Base-by-base conservation (phyloP, 1,140 invertebrate genomes). In the Sitobion miscanthi region DNA sequence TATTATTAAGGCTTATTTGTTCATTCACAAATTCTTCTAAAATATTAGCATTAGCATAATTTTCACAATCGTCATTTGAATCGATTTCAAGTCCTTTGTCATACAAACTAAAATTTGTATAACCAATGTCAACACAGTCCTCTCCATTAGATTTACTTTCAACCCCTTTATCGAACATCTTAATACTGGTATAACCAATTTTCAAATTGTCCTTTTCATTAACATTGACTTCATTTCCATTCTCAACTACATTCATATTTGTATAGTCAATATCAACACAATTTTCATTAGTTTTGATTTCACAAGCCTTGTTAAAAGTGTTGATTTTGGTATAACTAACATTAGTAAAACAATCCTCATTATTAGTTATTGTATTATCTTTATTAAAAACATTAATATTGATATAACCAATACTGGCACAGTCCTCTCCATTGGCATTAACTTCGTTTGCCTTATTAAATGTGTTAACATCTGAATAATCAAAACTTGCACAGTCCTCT, bases 21-120 rank as follows among this genome's bases (percentile, higher is more conserved):
- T 93, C 82, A 54, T 93, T 93, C 6, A 93, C 91, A 93, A 93
- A 93, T 93, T 93, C 91, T 45, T 86, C 91, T 57, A 93, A 93
- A 45, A 93, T 62, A 45, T 93, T 86, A 54, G 91, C 82, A 57
- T 93, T 93, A 45, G 77, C 49, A 86, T 93, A 93, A 14, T 93
- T 93, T 86, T 52, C 35, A 93, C 91, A 93, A 57, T 57, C 49
- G 20, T 86, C 91, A 93, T 85, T 93, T 21, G 52, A 85, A 52
- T 57, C 49, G 11, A 92, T 47, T 52, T 92, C 77, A 38, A 86
- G 47, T 11, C 49, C 82, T 86, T 93, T 93, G 14, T 85, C 49
- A 86, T 52, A 85, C n/a, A 69, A 77, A 57, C 30, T 86, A 23
- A 93, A 85, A 42, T 85, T 86, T 93, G 45, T 93, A 45, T 86